phyloP scores from a whole-genome alignment of 2,888 invertebrate species.

The Gastracanthus pulcherrimus region DNA sequence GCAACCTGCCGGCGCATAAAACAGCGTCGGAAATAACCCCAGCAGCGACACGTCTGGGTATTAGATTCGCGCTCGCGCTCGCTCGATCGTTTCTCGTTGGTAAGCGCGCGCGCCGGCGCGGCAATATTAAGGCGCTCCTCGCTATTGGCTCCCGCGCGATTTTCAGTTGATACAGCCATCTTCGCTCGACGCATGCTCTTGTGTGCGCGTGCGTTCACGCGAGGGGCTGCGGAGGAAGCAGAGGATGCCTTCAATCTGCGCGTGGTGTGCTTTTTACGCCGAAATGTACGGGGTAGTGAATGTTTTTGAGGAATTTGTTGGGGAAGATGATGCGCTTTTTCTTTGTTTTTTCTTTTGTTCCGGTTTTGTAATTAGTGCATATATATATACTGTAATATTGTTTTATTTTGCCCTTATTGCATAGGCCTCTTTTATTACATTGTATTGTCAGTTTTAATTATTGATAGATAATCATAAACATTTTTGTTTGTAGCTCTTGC shows the following conservation, averaged over 20 bases:
- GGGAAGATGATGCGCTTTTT: not conserved
- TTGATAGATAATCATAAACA: no score
- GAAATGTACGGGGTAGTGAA: no score
- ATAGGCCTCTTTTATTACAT: no score
- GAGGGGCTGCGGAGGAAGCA: no score
- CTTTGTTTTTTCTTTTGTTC: no score
- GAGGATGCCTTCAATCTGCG: not conserved
- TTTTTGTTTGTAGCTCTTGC: no score
- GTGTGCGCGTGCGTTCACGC: not conserved
- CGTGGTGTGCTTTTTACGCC: not conserved
- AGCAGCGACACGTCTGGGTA: slow-evolving; percentile 59
- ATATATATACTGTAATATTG: no score
- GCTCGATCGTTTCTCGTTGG: slow-evolving; percentile 4
- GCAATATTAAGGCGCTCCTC: slow-evolving; percentile 55
- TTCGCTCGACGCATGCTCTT: not conserved
- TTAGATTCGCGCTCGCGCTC: slow-evolving; percentile 47
- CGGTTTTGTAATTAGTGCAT: no score
- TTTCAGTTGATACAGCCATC: slow-evolving; percentile 47
- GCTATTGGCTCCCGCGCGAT: slow-evolving; percentile 42
- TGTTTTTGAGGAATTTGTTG: no score
- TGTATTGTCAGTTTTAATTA: no score
- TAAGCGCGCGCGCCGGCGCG: slow-evolving; percentile 9
- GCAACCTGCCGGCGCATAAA: slow-evolving; percentile 57
- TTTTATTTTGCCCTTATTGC: no score
- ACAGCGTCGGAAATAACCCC: slow-evolving; percentile 61